Evolutionary conservation across 2,888 invertebrate species (phyloP).

Genomic region (Heliconius erato): DNA sequence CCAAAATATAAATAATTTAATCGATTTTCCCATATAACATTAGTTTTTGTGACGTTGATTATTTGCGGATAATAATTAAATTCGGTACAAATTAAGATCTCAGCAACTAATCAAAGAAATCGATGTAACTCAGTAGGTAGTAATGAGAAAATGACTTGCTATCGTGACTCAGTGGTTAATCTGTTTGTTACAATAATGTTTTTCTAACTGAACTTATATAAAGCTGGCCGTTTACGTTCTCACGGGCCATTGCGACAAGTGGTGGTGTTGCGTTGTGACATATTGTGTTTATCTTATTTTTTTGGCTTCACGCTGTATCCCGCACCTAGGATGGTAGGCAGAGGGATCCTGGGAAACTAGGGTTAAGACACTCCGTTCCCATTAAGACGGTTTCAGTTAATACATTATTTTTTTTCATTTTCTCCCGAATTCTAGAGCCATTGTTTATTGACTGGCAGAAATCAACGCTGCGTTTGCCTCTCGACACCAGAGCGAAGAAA

Average conservation of each 20-base stretch:
- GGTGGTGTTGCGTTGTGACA: neutral
- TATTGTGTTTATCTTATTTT: neutral
- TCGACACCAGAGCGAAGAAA: too few relatives aligned
- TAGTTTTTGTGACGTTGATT: neutral
- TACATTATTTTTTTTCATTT: too few relatives aligned
- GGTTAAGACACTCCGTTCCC: too few relatives aligned
- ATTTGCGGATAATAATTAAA: neutral
- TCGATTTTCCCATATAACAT: neutral
- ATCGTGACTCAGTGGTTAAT: conserved; percentile 25
- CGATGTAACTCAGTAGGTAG: conserved; percentile 1
- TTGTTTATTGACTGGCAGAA: too few relatives aligned
- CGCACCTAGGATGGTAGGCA: too few relatives aligned
- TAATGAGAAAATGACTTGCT: conserved; percentile 29
- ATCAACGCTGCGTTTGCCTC: too few relatives aligned
- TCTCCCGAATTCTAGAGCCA: too few relatives aligned
- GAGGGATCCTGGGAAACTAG: too few relatives aligned
- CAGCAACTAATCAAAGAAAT: conserved; percentile 9
- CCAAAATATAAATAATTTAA: neutral
- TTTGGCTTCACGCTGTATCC: too few relatives aligned
- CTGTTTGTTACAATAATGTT: conserved; percentile 20
- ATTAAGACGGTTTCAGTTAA: too few relatives aligned
- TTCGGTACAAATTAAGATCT: conserved; percentile 16
- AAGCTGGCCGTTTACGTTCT: conserved; percentile 7
- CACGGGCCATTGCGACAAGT: conserved; percentile 11
- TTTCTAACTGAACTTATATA: conserved; percentile 2